Base-by-base conservation (phyloP, 1,140 invertebrate species). In the Maconellicoccus hirsutus region DNA sequence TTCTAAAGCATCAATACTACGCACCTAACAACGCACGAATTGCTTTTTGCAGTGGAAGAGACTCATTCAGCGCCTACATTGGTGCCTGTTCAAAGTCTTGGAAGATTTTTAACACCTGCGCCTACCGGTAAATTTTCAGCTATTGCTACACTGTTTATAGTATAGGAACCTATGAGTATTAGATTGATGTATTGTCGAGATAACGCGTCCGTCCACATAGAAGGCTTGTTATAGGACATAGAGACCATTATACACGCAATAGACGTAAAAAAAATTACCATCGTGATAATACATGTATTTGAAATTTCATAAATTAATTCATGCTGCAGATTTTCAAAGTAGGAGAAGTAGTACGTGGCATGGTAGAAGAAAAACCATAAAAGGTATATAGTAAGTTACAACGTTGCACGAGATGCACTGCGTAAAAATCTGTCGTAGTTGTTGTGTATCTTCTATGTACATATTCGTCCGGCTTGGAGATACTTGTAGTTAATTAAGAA, bases 1-100 rank as follows among this genome's bases (percentile, higher is more conserved):
- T n/a, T n/a, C n/a, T n/a, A n/a, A 33, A 33, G 29, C 29, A 52
- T 52, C n/a, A 52, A 52, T 2, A 16, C 42, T 19, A 52, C 6
- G 42, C 42, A 52, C 42, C 16, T 16, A 52, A 52, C 16, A 52
- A 16, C 16, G 42, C 42, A 52, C 42, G 16, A 52, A 52, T 52
- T 66, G 61, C 61, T 25, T 66, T 66, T 66, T 66, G 25, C 61
- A 66, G 61, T 66, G 21, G 61, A 66, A 66, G 61, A 66, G 25
- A 66, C 61, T 23, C 61, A 23, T 66, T 23, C 61, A 66, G 61
- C 61, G 4, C 61, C 61, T 26, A 25, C 61, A 66, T 22, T 66
- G 21, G 61, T 26, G 25, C 61, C 61, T 26, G 61, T 26, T 66
- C 61, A 66, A 66, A 66, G 61, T 66, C 61, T 66, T 16, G 61